phyloP scores from a whole-genome alignment of 1,140 invertebrate species.

The Cotesia chilonis region DNA sequence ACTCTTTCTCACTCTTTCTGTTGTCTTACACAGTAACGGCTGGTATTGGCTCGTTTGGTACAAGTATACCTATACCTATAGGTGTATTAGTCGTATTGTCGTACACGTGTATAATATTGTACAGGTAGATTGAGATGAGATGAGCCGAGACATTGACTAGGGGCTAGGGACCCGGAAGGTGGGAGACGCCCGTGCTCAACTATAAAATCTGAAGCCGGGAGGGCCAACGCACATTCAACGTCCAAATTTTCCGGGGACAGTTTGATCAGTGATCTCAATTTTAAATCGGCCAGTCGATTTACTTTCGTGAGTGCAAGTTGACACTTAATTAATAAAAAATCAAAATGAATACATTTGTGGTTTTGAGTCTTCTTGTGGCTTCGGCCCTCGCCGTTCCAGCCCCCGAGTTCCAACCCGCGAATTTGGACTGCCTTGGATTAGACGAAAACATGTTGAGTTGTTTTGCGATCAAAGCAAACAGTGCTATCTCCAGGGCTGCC shows the following conservation, averaged over 20 bases:
- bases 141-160: conserved; percentile 22
- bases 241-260: conserved; percentile 59
- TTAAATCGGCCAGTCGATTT: conserved; percentile 6
- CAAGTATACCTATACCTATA: conserved; percentile 3
- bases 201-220: conserved; percentile 64
- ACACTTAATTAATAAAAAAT: conserved; percentile 33
- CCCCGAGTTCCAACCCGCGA: conserved; percentile 38
- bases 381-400: conserved; percentile 51
- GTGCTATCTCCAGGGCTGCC: conserved; percentile 67
- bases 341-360: conserved; percentile 56
- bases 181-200: conserved; percentile 47
- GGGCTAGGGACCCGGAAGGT: conserved; percentile 44
- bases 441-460: conserved; percentile 68
- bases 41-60: not conserved
- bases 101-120: not conserved
- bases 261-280: conserved; percentile 23
- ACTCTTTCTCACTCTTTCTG: too few species aligned
- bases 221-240: conserved; percentile 61
- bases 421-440: conserved; percentile 54
- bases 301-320: not conserved
- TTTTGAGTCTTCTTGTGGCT: conserved; percentile 52
- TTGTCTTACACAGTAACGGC: too few species aligned
- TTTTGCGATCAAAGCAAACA: conserved; percentile 69
- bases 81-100: conserved; percentile 6
- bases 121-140: not conserved